phyloP scores from a whole-genome alignment of 2,113 vertebrate genomes.

The Gambusia affinis region DNA sequence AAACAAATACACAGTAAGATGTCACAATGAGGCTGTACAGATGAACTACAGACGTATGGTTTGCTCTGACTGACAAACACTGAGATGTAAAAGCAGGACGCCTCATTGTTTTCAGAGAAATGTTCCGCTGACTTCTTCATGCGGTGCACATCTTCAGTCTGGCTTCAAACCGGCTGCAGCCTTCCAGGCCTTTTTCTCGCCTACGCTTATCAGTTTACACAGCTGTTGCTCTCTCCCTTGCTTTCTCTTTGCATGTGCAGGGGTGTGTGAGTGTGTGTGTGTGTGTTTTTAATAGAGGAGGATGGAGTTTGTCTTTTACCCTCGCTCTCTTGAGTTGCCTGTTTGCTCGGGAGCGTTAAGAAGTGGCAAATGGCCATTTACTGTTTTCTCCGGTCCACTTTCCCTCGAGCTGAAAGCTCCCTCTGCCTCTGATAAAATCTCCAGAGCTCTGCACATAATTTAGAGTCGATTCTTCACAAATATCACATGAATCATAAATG shows the following conservation, averaged over 20 bases:
- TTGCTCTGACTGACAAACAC: conserved; percentile 16
- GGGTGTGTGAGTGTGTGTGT: conserved; percentile 6
- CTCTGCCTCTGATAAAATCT: background rate
- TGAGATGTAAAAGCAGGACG: conserved; percentile 12
- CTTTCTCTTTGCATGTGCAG: conserved; percentile 14
- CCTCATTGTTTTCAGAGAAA: background rate
- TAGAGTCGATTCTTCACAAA: background rate
- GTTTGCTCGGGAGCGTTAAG: conserved; percentile 31
- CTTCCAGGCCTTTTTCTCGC: conserved; percentile 56
- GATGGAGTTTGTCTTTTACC: conserved; percentile 18
- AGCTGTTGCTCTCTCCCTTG: conserved; percentile 61
- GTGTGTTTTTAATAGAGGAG: conserved; percentile 15
- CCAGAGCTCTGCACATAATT: conserved; percentile 3
- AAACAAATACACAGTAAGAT: conserved; percentile 14
- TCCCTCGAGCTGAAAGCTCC: conserved; percentile 24
- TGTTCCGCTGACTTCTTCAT: conserved; percentile 37
- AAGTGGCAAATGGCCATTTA: conserved; percentile 39
- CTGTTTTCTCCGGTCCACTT: conserved; percentile 23
- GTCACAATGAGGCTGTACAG: conserved; percentile 1
- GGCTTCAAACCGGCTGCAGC: conserved; percentile 37
- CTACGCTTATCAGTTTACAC: conserved; percentile 72
- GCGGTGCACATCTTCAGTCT: conserved; percentile 38
- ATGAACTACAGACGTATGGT: conserved; percentile 11
- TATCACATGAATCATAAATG: conserved; percentile 9
- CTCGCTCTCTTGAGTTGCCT: conserved; percentile 6